These are phyloP conservation scores for Andrena hattorfiana DNA, from an alignment of 2,888 invertebrate species.

Conservation along the genomic window DNA sequence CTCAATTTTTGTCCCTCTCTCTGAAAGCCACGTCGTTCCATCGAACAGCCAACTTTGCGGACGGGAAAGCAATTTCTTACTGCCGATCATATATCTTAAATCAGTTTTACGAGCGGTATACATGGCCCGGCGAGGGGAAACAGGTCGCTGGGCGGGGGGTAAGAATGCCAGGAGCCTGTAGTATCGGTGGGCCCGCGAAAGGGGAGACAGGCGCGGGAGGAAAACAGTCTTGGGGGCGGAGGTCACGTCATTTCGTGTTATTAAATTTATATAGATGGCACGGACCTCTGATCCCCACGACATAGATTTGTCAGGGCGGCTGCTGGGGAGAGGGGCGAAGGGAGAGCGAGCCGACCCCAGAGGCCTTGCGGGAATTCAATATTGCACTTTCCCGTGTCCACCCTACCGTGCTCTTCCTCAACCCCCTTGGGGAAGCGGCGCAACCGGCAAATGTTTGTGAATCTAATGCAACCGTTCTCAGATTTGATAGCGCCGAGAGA, in stretches of 20 bases:
- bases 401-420: constrained; percentile 49
- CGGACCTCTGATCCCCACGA: constrained; percentile 69
- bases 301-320: constrained; percentile 74
- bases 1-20: constrained; percentile 1
- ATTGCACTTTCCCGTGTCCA: constrained; percentile 73
- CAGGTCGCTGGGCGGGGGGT: constrained; percentile 9
- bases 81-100: constrained; percentile 64
- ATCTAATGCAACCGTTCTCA: constrained; percentile 74
- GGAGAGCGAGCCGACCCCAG: constrained; percentile 53
- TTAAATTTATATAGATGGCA: constrained; percentile 79
- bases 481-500: constrained; percentile 67
- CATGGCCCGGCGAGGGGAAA: background rate
- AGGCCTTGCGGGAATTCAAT: constrained; percentile 74
- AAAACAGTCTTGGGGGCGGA: constrained; percentile 54
- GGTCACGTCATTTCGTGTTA: constrained; percentile 78
- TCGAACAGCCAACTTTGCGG: constrained; percentile 50
- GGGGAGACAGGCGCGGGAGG: constrained; percentile 22
- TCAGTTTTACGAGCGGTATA: constrained; percentile 61
- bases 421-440: constrained; percentile 60
- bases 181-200: constrained; percentile 68
- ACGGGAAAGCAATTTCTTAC: constrained; percentile 57
- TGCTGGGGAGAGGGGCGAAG: background rate
- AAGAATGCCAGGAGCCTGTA: constrained; percentile 58
- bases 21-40: constrained; percentile 24
- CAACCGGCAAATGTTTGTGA: constrained; percentile 75